Evolutionary conservation across 2,888 invertebrate species (phyloP).

Genomic region (Hydroisotoma schaefferi): DNA sequence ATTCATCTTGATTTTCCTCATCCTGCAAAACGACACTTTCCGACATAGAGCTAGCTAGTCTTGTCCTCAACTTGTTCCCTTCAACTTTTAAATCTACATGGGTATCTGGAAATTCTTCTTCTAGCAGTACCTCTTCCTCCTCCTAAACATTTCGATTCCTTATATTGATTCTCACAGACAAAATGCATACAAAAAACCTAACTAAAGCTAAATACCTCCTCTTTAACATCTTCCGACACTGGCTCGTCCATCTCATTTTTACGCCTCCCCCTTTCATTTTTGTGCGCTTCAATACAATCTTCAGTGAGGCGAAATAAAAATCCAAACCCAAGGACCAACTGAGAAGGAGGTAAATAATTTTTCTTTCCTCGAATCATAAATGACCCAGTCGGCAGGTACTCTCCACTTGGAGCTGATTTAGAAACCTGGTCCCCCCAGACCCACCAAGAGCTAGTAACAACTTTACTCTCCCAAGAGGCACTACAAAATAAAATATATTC

Average conservation of each 20-base stretch:
- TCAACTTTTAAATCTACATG: slow-evolving; percentile 45
- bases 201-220: too few species aligned
- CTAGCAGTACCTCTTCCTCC: slow-evolving; percentile 37
- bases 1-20: slow-evolving; percentile 53
- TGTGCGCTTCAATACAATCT: slow-evolving; percentile 67
- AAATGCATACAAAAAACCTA: too few species aligned
- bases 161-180: too few species aligned
- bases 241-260: slow-evolving; percentile 5
- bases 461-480: slow-evolving; percentile 97
- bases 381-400: slow-evolving; percentile 92
- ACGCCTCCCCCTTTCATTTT: slow-evolving; percentile 33
- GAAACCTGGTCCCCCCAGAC: slow-evolving; percentile 91
- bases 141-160: slow-evolving; percentile 3
- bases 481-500: slow-evolving; percentile 57
- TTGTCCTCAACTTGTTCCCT: slow-evolving; percentile 26
- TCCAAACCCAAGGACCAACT: slow-evolving; percentile 88
- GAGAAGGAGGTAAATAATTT: slow-evolving; percentile 89
- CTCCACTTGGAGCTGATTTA: slow-evolving; percentile 96
- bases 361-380: slow-evolving; percentile 98
- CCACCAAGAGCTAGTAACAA: slow-evolving; percentile 96
- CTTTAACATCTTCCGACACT: neutral
- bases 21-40: slow-evolving; percentile 55
- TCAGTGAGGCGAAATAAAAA: slow-evolving; percentile 91
- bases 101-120: slow-evolving; percentile 48
- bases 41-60: slow-evolving; percentile 48